Evolutionary conservation across 2,113 vertebrate species (phyloP), one percentile per base, ranked within the genome.

Genomic region (Lophura nycthemera): DNA sequence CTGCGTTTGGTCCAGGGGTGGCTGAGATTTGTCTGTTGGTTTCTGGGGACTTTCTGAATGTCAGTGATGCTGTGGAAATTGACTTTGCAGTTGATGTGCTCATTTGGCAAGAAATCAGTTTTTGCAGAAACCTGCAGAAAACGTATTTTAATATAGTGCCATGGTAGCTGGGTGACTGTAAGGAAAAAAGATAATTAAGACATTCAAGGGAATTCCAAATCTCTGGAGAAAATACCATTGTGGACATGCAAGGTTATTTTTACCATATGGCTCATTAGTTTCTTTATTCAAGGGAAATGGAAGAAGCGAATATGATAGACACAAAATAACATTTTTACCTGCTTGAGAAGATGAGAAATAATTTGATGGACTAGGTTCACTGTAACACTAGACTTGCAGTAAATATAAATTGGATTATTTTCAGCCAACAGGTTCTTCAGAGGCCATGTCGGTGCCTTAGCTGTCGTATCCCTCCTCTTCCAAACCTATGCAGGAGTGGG

Each of bases 101-200:
- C 91, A 90, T 94, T 86, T 47, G 83, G 67, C 29, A 74, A 72
- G 88, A 92, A 93, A 95, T 86, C 86, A 34, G 32, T 64, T 90
- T 50, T 77, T 88, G 60, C 74, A 93, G 83, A 91, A 86, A 80
- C 0, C 6, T 8, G 11, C 66, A 69, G 63, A 69, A 82, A 89
- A 88, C n/a, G 59, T 17, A 66, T 83, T 91, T 88, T 80, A 74
- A 79, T 78, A 8, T 60, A 78, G 34, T 34, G 43, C 61, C 45
- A 24, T 70, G 40, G n/a, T 79, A 66, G n/a, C 83, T 73, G 1
- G 0, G 15, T 90, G 76, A 54, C 69, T 86, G 80, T 88, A 67
- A 47, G 61, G 90, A 83, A 87, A 29, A 70, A 67, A 73, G 57
- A 83, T 61, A 73, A 96, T 83, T 86, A 80, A 96, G 93, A 56